These are phyloP conservation scores for Callospermophilus lateralis DNA, from an alignment of 2,113 vertebrate species.

Conservation along the genomic window DNA sequence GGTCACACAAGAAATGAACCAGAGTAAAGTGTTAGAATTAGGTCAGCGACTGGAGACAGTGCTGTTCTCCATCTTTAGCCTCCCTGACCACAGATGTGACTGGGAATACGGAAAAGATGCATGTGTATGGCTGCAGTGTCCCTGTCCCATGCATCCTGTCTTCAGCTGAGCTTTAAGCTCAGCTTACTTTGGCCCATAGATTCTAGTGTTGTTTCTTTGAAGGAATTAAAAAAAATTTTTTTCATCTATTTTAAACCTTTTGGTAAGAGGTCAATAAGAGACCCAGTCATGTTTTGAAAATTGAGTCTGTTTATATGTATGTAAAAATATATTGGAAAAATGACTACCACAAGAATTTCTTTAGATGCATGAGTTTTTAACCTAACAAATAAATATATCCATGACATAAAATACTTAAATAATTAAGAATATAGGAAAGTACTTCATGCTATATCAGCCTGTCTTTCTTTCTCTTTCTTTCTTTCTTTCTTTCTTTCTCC, in stretches of 20 bases:
- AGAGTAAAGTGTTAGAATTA: neutral
- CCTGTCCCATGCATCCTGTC: neutral
- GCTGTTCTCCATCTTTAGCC: neutral
- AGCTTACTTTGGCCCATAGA: neutral
- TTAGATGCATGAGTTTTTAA: slow-evolving; percentile 8
- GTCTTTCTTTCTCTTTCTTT: neutral
- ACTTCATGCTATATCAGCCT: neutral
- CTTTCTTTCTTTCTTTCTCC: neutral
- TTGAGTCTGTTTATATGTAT: neutral
- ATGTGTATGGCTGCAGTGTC: neutral
- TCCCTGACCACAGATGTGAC: neutral
- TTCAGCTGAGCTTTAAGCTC: neutral
- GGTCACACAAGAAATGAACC: slow-evolving; percentile 46
- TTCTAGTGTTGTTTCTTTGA: neutral
- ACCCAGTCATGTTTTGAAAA: neutral
- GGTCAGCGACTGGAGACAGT: slow-evolving; percentile 43
- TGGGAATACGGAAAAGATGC: neutral
- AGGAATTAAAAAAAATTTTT: neutral
- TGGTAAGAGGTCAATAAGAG: neutral
- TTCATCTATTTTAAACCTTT: neutral
- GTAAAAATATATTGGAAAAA: neutral
- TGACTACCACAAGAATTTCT: neutral
- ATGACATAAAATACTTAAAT: slow-evolving; percentile 1
- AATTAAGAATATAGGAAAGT: neutral
- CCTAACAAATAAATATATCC: neutral